A percentile compares a stretch with the other conserved stretches of the same genome.
Evolutionary conservation across 2,113 vertebrate genomes (phyloP).

Genomic region (Triplophysa rosa): DNA sequence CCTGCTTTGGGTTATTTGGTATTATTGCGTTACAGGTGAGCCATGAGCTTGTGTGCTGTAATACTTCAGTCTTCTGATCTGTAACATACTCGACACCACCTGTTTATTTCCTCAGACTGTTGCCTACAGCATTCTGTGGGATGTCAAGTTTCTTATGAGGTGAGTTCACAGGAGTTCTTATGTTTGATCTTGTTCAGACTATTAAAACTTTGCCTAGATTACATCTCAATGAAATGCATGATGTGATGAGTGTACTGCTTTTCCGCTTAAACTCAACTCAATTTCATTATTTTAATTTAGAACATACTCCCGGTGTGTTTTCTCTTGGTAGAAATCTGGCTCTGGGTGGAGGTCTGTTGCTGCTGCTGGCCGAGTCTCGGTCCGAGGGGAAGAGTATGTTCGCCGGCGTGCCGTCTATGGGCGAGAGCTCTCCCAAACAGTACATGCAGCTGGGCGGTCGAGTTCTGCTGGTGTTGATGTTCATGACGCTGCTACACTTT

Average conservation of each 20-base stretch:
- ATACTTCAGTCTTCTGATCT: background rate
- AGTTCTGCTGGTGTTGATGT: constrained; percentile 95
- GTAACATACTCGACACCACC: background rate
- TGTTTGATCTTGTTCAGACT: too few relatives aligned
- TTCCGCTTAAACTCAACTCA: too few relatives aligned
- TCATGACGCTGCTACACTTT: constrained; percentile 97
- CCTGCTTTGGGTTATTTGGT: constrained; percentile 95
- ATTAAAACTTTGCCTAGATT: too few relatives aligned
- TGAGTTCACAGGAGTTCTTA: constrained; percentile 62
- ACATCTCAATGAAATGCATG: too few relatives aligned
- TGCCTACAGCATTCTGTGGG: constrained; percentile 98
- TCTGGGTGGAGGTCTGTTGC: constrained; percentile 89
- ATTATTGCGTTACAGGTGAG: constrained; percentile 94
- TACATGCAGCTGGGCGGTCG: constrained; percentile 98
- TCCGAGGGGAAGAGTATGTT: constrained; percentile 99
- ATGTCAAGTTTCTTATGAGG: constrained; percentile 98
- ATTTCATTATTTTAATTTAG: too few relatives aligned
- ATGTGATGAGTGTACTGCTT: too few relatives aligned
- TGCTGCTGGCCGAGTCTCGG: constrained; percentile 92
- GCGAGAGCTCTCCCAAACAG: constrained; percentile 95
- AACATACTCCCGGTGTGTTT: background rate
- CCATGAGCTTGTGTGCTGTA: too few relatives aligned
- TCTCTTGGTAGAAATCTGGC: constrained; percentile 84
- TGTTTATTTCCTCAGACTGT: constrained; percentile 78
- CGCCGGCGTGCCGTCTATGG: constrained; percentile 93